These are phyloP conservation scores for Crotalus helleri DNA, from an alignment of 2,113 vertebrate species.

Conservation along the genomic window DNA sequence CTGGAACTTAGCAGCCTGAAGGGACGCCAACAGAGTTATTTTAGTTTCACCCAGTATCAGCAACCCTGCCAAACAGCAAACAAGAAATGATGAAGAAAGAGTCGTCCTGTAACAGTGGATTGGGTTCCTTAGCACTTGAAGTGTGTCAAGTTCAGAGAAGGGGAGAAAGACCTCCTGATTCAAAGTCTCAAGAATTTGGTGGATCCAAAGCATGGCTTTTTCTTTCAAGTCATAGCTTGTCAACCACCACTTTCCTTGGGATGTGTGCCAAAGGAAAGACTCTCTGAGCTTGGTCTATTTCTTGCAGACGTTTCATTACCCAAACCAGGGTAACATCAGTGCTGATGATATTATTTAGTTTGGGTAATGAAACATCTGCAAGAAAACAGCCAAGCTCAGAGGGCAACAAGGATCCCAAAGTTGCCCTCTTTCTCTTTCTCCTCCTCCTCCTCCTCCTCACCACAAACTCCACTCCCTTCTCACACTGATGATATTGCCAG, in stretches of 20 bases:
- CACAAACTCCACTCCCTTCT: background rate
- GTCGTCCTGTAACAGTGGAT: background rate
- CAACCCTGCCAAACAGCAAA: background rate
- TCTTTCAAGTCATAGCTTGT: background rate
- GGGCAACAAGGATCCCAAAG: background rate
- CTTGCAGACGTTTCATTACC: too few species aligned
- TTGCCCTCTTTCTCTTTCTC: too few species aligned
- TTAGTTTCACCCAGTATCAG: background rate
- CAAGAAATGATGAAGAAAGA: background rate
- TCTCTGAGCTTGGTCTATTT: too few species aligned
- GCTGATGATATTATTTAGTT: too few species aligned
- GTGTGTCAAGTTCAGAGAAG: background rate
- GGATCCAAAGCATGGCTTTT: background rate
- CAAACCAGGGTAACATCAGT: too few species aligned
- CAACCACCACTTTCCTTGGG: too few species aligned
- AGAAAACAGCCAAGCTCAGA: background rate
- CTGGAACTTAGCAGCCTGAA: slow-evolving; percentile 19
- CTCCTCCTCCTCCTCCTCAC: background rate
- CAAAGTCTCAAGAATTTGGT: background rate
- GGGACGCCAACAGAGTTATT: background rate
- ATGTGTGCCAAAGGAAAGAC: too few species aligned
- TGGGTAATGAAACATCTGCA: background rate
- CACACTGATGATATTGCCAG: background rate
- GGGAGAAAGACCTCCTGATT: background rate
- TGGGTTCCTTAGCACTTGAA: background rate